Conservation (phyloP, 2,797 vertebrate species). For the Peromyscus attwateri region DNA sequence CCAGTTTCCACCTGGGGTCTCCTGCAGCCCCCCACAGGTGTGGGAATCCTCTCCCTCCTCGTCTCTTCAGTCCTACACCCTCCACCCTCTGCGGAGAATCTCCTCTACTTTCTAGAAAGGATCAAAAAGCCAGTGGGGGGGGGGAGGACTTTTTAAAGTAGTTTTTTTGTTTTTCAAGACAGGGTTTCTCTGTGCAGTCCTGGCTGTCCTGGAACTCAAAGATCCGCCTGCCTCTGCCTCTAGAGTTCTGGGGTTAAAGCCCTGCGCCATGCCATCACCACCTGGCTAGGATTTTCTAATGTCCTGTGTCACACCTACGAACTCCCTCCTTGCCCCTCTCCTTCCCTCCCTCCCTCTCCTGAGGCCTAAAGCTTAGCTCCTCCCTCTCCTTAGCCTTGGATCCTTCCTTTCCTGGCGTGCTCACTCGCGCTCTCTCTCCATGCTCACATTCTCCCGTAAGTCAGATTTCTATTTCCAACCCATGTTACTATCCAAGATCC, state of each 20-base stretch:
- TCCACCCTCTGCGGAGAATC: neutral
- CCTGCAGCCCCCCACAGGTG: neutral
- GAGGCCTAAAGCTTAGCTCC: neutral
- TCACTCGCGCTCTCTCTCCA: neutral
- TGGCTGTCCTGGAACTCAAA: neutral
- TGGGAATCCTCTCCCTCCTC: neutral
- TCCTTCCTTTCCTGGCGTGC: neutral
- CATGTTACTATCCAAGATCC: too few relatives aligned
- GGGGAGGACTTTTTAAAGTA: too few relatives aligned
- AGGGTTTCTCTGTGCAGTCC: neutral
- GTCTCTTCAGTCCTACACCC: neutral
- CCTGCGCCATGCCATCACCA: neutral
- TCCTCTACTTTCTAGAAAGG: neutral
- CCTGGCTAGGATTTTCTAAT: neutral
- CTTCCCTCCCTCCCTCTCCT: too few relatives aligned
- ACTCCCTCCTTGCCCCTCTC: neutral
- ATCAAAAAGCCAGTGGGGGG: neutral
- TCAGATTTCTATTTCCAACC: neutral
- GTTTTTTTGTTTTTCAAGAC: neutral
- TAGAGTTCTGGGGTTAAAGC: neutral
- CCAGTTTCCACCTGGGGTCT: neutral
- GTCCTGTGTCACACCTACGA: neutral
- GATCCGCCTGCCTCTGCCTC: neutral
- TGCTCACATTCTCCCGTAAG: neutral
- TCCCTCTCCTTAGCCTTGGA: neutral